Evolutionary conservation across 1,140 invertebrate genomes (phyloP), one percentile per base, ranked within the genome.

Genomic region (Leptinotarsa undecemlineata): DNA sequence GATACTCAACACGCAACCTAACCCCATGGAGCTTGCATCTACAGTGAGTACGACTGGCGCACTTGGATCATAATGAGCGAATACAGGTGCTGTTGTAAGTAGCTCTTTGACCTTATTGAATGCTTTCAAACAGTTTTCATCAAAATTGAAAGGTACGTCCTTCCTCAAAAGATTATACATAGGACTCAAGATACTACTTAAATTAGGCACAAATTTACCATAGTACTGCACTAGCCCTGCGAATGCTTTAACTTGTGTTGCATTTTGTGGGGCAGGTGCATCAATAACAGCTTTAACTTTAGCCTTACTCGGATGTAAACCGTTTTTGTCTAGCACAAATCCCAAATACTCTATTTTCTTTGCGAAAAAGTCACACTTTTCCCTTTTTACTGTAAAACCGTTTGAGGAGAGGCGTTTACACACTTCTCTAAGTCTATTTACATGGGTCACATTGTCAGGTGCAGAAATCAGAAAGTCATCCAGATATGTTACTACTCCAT

Each of bases 251-350:
- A 86, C 76, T n/a, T 66, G 21, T 6, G 64, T 66, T 20, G 42
- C 21, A 26, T 66, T 66, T 23, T 66, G 6, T 1, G 64, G 64
- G 2, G 14, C 33, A 11, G n/a, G 1, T 17, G 33, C 33, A 17
- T 66, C 15, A 6, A 11, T 26, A 11, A 66, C 23, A 5, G 64
- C n/a, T 6, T 21, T 8, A 17, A 66, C 8, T 66, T 66, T 83
- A n/a, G 77, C 78, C 15, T 62, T 66, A 15, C 78, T 60, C 23
- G 82, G 82, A 57, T 73, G 64, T 17, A 86, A 76, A 6, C 85
- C 84, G 0, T 82, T 20, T 64, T 76, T 75, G 51, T 76, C 63
- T 42, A 86, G 80, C 3, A 78, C 68, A 72, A 82, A 78, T 26
- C 85, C 64, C 15, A 20, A 33, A 15, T 66, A 66, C 15, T 33